phyloP scores from a whole-genome alignment of 2,113 vertebrate species.

The Candoia aspera region DNA sequence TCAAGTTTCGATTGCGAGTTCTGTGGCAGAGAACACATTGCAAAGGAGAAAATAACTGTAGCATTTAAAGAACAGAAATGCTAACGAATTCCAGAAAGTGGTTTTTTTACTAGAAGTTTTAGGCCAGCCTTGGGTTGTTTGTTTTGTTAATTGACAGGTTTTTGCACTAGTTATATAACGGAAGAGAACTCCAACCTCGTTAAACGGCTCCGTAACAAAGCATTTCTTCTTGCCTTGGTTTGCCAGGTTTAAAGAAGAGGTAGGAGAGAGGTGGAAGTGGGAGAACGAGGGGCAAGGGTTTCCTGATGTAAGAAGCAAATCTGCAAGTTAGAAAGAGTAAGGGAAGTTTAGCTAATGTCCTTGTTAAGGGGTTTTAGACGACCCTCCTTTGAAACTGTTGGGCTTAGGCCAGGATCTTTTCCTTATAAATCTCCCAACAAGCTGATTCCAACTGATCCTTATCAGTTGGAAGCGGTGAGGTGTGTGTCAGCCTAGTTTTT shows the following conservation, averaged over 20 bases:
- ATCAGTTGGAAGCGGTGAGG: neutral
- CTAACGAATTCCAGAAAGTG: too few species aligned
- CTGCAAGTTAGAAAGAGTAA: neutral
- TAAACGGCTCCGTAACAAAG: slow-evolving; percentile 60
- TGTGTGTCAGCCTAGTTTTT: neutral
- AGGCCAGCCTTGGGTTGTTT: neutral
- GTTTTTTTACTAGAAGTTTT: neutral
- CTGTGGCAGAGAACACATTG: neutral
- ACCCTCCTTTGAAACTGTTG: neutral
- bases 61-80: neutral
- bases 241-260: slow-evolving; percentile 60
- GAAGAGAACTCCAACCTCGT: slow-evolving; percentile 48
- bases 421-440: neutral
- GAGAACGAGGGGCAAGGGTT: neutral
- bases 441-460: neutral
- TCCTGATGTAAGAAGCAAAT: neutral
- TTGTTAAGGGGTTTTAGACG: neutral
- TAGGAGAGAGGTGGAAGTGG: slow-evolving; percentile 35
- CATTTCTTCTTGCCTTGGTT: slow-evolving; percentile 66
- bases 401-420: neutral
- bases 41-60: neutral
- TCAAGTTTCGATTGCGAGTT: neutral
- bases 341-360: slow-evolving; percentile 64
- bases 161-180: neutral
- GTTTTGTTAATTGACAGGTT: neutral